A percentile compares a stretch with the other conserved stretches of the same genome.
These are phyloP conservation scores for Vultur gryphus DNA, from an alignment of 2,797 vertebrate genomes.

Conservation along the genomic window DNA sequence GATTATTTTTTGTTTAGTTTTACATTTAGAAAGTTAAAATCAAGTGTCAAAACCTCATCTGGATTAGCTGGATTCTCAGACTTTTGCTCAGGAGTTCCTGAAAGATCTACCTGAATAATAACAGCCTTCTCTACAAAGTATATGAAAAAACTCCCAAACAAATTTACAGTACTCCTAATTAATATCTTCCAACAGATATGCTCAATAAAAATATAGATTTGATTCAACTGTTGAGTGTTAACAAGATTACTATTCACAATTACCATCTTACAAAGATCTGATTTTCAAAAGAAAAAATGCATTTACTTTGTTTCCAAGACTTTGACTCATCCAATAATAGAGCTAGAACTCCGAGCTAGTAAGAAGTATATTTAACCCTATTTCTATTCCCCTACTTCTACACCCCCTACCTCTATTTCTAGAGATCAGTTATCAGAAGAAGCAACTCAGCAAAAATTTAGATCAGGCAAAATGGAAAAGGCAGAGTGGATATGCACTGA, in stretches of 20 bases:
- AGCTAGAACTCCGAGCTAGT: background rate
- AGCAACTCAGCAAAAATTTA: background rate
- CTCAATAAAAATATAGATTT: background rate
- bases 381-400: background rate
- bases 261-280: background rate
- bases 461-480: background rate
- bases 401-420: background rate
- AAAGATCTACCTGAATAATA: background rate
- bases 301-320: background rate
- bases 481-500: background rate
- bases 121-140: background rate
- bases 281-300: background rate
- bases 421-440: background rate
- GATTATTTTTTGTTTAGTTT: background rate
- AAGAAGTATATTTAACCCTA: background rate
- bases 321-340: background rate
- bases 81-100: background rate
- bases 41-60: background rate
- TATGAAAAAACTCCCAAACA: background rate
- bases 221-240: background rate
- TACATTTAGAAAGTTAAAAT: background rate
- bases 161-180: background rate
- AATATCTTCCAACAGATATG: background rate
- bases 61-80: background rate
- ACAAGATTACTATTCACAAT: background rate